These are phyloP conservation scores for Theonella swinhoei DNA, from an alignment of 37 sponge, comb jelly and placozoan species.

Conservation along the genomic window DNA sequence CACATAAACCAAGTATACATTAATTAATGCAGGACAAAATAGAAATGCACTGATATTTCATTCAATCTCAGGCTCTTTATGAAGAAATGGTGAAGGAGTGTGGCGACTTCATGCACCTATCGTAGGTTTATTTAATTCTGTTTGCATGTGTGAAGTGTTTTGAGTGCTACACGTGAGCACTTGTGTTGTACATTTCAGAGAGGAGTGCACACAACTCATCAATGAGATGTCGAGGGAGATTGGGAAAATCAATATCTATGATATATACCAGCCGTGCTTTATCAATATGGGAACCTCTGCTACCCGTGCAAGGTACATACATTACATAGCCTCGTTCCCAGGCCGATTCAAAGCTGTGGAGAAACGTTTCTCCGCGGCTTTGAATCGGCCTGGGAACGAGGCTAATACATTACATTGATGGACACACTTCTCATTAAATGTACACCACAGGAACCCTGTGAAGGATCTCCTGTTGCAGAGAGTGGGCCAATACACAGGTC, in stretches of 20 bases:
- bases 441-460: slow-evolving; percentile 48
- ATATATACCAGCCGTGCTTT: slow-evolving; percentile 63
- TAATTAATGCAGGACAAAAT: no score
- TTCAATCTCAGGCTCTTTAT: slow-evolving; percentile 16
- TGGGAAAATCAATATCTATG: slow-evolving; percentile 68
- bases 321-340: no score
- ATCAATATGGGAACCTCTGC: background rate
- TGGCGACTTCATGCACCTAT: slow-evolving; percentile 6
- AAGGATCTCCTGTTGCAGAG: slow-evolving; percentile 22
- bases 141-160: background rate
- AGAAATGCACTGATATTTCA: no score
- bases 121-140: background rate
- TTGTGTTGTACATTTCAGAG: slow-evolving; percentile 5
- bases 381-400: no score
- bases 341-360: no score
- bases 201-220: slow-evolving; percentile 18
- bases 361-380: no score
- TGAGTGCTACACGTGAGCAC: no score
- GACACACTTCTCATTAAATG: no score
- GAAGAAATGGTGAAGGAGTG: slow-evolving; percentile 10
- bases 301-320: slow-evolving; percentile 6
- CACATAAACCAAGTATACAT: no score
- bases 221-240: slow-evolving; percentile 36
- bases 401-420: no score
- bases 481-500: slow-evolving; percentile 10